Evolutionary conservation across 37 sponge, comb jelly and placozoan genomes (phyloP), one percentile per base, ranked within the genome.

Genomic region (Ianthella basta): DNA sequence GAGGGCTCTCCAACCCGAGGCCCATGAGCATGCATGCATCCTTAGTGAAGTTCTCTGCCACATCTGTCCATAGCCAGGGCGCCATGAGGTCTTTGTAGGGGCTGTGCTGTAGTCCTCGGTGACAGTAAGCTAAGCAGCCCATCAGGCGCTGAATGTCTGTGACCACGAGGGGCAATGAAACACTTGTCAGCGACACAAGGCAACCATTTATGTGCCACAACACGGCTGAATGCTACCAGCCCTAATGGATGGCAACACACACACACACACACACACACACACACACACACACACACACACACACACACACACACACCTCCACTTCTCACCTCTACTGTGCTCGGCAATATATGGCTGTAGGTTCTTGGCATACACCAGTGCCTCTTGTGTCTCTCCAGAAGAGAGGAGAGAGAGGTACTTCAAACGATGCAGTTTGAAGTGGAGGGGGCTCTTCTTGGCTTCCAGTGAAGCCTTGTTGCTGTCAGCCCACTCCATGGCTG

Each of bases 111-210:
- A 95, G 83, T 14, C 93, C 95, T 55, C 86, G 59, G 27, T 87
- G 82, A 57, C 32, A 38, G 73, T 86, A 95, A 23, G 89, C 85
- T 16, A 95, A 86, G 66, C 90, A 92, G 0, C 92, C 95, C 95
- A 95, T 95, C 55, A 95, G 73, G 54, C 86, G 78, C 56, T 95
- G 92, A 39, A 95, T 83, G 63, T 95, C 95, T 95, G 87, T 0
- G 59, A 18, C 32, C 21, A 29, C 16, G 65, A 27, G 36, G 56
- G 23, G 66, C n/a, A n/a, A n/a, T n/a, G n/a, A n/a, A n/a, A n/a
- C n/a, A n/a, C n/a, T n/a, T n/a, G n/a, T n/a, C n/a, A n/a, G n/a
- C n/a, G n/a, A n/a, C n/a, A n/a, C n/a, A n/a, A n/a, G n/a, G n/a
- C n/a, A n/a, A n/a, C n/a, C n/a, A n/a, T n/a, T n/a, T n/a, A n/a